Conservation (phyloP, 2,797 vertebrate species). For the Sorex maritimensis region DNA sequence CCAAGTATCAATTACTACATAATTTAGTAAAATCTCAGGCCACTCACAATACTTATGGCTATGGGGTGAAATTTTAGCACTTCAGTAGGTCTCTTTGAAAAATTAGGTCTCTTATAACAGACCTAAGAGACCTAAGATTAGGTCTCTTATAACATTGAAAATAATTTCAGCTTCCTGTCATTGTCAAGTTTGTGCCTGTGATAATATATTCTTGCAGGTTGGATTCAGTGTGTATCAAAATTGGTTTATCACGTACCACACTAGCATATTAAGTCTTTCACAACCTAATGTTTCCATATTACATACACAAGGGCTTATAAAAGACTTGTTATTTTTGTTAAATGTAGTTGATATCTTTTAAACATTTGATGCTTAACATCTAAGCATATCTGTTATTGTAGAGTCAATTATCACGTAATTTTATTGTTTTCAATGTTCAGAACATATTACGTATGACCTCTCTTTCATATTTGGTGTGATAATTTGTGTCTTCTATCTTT, state of each 20-base stretch:
- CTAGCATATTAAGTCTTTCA: neutral
- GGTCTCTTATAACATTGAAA: neutral
- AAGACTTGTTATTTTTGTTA: neutral
- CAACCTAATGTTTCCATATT: neutral
- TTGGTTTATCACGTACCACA: neutral
- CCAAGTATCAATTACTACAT: neutral
- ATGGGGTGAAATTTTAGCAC: too few species aligned
- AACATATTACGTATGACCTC: neutral
- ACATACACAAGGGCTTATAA: neutral
- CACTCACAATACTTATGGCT: too few species aligned
- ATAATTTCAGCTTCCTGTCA: constrained; percentile 19
- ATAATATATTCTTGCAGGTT: neutral
- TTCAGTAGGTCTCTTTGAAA: neutral
- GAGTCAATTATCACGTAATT: neutral
- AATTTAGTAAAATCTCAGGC: too few species aligned
- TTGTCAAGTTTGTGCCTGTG: neutral
- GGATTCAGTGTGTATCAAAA: constrained; percentile 1
- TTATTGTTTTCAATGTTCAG: neutral
- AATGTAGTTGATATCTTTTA: neutral
- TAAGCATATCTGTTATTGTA: neutral
- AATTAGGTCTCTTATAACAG: neutral
- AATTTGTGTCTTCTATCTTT: neutral
- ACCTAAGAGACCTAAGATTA: neutral
- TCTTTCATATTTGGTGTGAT: neutral
- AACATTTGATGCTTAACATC: neutral